Percentiles rank a stretch among this genome's conserved stretches.
Conservation (phyloP, 2,888 invertebrate species). For the Thera obeliscata region DNA sequence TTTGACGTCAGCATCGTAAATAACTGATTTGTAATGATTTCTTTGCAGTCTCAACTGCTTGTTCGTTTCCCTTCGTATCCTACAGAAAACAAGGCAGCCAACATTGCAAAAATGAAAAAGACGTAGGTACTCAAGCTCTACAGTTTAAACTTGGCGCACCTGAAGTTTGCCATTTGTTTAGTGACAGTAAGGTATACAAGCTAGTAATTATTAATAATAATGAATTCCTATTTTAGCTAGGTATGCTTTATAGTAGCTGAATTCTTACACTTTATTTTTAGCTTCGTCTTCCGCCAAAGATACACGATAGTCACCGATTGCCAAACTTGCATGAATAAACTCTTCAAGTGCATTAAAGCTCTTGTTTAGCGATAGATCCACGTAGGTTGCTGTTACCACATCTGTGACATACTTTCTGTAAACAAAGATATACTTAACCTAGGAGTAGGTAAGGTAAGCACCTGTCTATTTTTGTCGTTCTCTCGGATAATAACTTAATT, state of each 20-base stretch:
- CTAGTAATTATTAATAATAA: neutral
- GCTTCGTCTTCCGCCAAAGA: constrained; percentile 53
- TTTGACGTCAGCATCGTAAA: constrained; percentile 60
- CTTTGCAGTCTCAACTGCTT: constrained; percentile 63
- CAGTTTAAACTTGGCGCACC: no score
- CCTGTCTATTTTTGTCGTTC: no score
- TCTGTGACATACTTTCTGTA: constrained; percentile 52
- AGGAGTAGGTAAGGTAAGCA: no score
- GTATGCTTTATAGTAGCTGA: neutral
- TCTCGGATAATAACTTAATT: no score
- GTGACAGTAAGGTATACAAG: neutral
- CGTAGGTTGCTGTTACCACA: constrained; percentile 51
- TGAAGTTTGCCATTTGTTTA: neutral
- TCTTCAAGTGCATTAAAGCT: constrained; percentile 43
- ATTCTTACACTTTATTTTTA: constrained; percentile 53
- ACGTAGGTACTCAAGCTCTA: no score
- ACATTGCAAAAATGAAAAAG: neutral
- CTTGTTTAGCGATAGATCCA: constrained; percentile 50
- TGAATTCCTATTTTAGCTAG: neutral
- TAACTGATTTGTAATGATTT: constrained; percentile 61
- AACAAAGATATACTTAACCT: neutral
- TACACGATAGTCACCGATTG: constrained; percentile 35
- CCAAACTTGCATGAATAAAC: constrained; percentile 37
- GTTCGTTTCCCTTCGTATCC: constrained; percentile 56
- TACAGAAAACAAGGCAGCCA: constrained; percentile 35